Evolutionary conservation across 2,113 vertebrate genomes (phyloP), one percentile per base, ranked within the genome.

Genomic region (Mixornis gularis): DNA sequence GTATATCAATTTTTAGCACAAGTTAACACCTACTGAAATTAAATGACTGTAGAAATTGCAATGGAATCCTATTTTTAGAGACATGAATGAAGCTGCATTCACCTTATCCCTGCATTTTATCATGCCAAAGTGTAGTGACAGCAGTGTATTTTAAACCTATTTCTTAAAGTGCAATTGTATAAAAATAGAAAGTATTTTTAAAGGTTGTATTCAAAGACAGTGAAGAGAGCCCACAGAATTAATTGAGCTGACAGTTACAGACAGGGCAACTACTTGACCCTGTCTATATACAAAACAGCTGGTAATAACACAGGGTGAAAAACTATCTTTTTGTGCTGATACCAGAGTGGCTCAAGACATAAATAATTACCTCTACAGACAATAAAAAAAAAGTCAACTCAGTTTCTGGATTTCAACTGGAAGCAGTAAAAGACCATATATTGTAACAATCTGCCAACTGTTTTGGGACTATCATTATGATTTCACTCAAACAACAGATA

Each of bases 131-230:
- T 36, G 13, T 24, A 82, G 19, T 20, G 41, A 85, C 36, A 88
- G 55, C 13, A 44, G 20, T 55, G 32, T 58, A 30, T 58, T 89
- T 78, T 69, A 91, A 79, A 94, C 55, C 26, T 77, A 87, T 79
- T 89, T 94, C 59, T 81, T 72, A 51, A 70, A 87, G 40, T 19
- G 9, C 49, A 76, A 16, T 17, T 14, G 49, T 60, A 87, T 53
- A 79, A 94, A 95, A 94, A 83, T 38, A 89, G 69, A 84, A 89
- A 78, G 60, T n/a, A 78, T 88, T 81, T 84, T 60, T 62, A 82
- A 77, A 84, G 30, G 34, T 69, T 10, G 3, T 71, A 60, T 68
- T 85, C 34, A 70, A 56, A 92, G 44, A 60, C 36, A 58, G 30
- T 10, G 46, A 56, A 63, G 40, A 80, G 16, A 91, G 13, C 10